Percentiles rank a stretch among this genome's conserved stretches.
Evolutionary conservation across 2,888 invertebrate species (phyloP).

Genomic region (Entomobrya proxima): DNA sequence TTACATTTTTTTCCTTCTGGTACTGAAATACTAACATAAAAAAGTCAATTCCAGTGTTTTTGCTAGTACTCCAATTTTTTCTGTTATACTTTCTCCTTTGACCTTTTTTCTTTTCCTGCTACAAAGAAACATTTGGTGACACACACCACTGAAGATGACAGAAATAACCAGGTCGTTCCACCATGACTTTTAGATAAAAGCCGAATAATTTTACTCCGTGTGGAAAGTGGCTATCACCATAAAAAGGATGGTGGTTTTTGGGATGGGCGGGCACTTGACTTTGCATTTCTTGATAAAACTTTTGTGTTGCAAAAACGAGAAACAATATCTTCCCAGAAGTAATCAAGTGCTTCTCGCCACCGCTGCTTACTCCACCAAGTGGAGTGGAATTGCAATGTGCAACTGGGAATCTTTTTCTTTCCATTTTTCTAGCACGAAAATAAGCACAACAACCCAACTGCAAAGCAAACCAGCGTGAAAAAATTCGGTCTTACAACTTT

Average conservation of each 20-base stretch:
- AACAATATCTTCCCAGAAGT: not conserved
- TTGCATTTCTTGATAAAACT: not conserved
- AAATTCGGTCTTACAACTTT: not conserved
- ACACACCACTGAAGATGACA: not conserved
- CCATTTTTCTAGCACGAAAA: not conserved
- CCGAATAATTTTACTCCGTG: no score
- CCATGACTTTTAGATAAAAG: constrained; percentile 3
- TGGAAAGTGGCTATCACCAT: no score
- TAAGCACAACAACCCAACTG: not conserved
- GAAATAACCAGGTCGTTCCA: constrained; percentile 43
- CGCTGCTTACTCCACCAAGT: constrained; percentile 9
- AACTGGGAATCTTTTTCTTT: not conserved
- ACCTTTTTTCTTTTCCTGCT: no score
- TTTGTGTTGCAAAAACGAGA: not conserved
- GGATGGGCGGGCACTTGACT: not conserved
- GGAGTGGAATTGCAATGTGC: not conserved
- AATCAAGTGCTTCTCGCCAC: not conserved
- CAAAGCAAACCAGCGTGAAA: not conserved
- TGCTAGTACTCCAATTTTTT: not conserved
- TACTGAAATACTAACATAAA: not conserved
- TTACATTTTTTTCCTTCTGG: not conserved
- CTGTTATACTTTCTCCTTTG: not conserved
- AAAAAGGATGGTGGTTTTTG: no score
- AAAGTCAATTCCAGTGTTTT: not conserved
- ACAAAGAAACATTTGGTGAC: no score